Conservation (phyloP, 2,888 invertebrate genomes). For the Dasypogon diadema region DNA sequence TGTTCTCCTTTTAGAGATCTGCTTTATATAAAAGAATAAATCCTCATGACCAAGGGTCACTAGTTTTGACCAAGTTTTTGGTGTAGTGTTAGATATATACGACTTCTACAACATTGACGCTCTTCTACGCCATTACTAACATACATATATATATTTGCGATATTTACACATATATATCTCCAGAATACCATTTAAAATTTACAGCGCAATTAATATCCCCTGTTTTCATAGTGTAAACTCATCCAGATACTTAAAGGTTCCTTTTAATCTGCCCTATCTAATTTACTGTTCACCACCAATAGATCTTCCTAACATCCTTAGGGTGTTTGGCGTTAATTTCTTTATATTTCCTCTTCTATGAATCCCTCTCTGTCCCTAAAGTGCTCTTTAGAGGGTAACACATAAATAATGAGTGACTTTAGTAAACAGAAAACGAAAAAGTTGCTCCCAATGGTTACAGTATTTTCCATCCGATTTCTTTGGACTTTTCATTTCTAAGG, state of each 20-base stretch:
- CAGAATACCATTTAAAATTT: too few species aligned
- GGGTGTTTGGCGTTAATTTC: conserved; percentile 41
- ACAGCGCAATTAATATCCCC: too few species aligned
- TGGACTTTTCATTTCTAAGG: not conserved
- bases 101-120: too few species aligned
- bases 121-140: too few species aligned
- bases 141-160: too few species aligned
- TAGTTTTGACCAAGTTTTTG: too few species aligned
- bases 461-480: conserved; percentile 29
- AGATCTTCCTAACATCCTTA: conserved; percentile 17
- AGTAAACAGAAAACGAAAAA: conserved; percentile 39
- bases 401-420: conserved; percentile 48
- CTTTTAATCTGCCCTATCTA: not conserved
- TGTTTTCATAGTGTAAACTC: not conserved
- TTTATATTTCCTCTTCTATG: conserved; percentile 34
- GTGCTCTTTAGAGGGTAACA: conserved; percentile 51
- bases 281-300: conserved; percentile 39
- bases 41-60: too few species aligned
- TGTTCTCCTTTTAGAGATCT: too few species aligned
- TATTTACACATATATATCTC: too few species aligned
- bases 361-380: conserved; percentile 48
- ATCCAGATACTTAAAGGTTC: not conserved
- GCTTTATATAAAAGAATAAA: too few species aligned
- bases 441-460: conserved; percentile 31
- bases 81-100: too few species aligned